Evolutionary conservation across 1,140 invertebrate species (phyloP).

Genomic region (Phenacoccus solenopsis): DNA sequence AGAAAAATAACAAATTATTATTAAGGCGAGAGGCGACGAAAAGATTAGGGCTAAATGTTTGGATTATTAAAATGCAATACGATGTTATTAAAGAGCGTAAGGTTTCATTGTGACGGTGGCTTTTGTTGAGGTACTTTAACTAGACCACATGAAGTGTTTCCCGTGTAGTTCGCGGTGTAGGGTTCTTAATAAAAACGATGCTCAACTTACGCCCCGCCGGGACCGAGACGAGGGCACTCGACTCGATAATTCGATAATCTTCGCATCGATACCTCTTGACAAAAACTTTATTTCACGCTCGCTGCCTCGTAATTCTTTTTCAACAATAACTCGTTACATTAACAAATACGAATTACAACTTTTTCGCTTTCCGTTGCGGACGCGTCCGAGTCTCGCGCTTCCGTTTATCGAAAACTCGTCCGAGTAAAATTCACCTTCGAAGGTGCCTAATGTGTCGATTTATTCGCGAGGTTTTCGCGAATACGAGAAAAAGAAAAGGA

Average conservation of each 20-base stretch:
- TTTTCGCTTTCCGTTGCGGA: no score
- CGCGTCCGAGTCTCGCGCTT: no score
- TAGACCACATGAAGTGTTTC: not conserved
- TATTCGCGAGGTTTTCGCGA: no score
- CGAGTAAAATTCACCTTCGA: no score
- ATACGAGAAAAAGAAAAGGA: no score
- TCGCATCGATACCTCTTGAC: constrained; percentile 14
- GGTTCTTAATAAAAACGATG: constrained; percentile 12
- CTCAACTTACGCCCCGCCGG: constrained; percentile 13
- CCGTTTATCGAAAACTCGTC: no score
- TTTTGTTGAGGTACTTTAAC: constrained; percentile 1
- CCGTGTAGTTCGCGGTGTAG: not conserved
- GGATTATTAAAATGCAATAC: not conserved
- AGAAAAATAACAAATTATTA: no score
- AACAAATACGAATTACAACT: not conserved
- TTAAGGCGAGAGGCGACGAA: not conserved
- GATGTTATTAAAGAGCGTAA: not conserved
- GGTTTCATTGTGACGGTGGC: not conserved
- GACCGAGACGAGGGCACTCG: not conserved
- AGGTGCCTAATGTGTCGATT: no score
- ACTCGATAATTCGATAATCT: constrained; percentile 18
- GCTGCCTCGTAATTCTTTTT: not conserved
- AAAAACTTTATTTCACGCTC: constrained; percentile 10
- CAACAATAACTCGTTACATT: constrained; percentile 2
- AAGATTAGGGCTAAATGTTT: not conserved